Evolutionary conservation across 2,113 vertebrate species (phyloP).

Genomic region (Embiotoca jacksoni): DNA sequence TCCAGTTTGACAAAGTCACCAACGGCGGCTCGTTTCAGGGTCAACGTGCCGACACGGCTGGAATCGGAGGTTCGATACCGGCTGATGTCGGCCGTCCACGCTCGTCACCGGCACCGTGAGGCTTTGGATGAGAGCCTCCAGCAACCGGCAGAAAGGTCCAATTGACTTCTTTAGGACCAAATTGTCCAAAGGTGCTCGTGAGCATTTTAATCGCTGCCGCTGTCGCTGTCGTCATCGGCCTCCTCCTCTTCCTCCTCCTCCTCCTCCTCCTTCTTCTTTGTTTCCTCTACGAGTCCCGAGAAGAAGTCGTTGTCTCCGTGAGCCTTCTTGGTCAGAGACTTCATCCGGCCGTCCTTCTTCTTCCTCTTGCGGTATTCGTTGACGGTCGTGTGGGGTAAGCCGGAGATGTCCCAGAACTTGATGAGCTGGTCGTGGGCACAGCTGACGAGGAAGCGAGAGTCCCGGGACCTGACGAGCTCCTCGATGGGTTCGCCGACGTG

Average conservation of each 20-base stretch:
- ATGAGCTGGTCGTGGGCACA: conserved; percentile 93
- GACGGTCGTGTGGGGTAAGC: conserved; percentile 82
- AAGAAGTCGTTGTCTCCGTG: conserved; percentile 91
- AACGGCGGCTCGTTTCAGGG: neutral
- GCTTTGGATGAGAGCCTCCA: neutral
- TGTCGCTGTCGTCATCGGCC: conserved; percentile 62
- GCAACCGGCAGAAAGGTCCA: neutral
- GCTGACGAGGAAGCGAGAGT: conserved; percentile 88
- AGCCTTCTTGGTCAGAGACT: conserved; percentile 90
- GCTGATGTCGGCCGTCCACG: too few species aligned
- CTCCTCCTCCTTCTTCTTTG: conserved; percentile 36
- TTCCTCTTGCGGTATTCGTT: conserved; percentile 91
- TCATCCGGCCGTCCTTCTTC: conserved; percentile 88
- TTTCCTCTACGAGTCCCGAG: conserved; percentile 78
- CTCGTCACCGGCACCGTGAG: too few species aligned
- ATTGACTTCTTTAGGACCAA: neutral
- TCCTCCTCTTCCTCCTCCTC: conserved; percentile 45
- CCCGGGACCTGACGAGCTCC: conserved; percentile 86
- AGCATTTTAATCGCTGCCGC: conserved; percentile 68
- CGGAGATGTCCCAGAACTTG: conserved; percentile 94
- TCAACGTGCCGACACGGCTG: neutral
- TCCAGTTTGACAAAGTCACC: neutral
- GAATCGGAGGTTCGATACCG: neutral
- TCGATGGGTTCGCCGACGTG: conserved; percentile 93
- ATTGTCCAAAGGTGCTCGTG: neutral